Conservation (phyloP, 2,797 vertebrate genomes). For the Serranus cabrilla region DNA sequence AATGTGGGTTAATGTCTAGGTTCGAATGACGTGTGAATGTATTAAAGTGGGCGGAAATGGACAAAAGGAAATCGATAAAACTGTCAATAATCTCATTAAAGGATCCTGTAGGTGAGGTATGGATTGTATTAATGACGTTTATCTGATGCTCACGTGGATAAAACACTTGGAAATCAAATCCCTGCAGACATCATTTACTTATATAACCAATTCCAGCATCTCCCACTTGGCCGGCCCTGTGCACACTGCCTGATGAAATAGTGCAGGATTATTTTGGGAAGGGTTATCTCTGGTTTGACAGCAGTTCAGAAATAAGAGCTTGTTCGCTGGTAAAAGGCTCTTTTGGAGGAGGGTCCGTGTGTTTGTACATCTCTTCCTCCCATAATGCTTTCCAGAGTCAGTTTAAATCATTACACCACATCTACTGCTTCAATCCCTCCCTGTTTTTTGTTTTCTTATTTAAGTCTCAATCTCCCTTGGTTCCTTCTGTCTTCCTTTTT, state of each 20-base stretch:
- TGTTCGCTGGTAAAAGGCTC: conserved; percentile 7
- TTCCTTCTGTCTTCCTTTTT: background rate
- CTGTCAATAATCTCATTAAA: conserved; percentile 12
- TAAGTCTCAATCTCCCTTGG: conserved; percentile 6
- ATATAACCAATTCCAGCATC: conserved; percentile 36
- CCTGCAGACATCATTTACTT: conserved; percentile 41
- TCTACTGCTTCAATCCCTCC: background rate
- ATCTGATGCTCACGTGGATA: conserved; percentile 13
- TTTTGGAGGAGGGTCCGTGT: background rate
- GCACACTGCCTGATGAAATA: conserved; percentile 45
- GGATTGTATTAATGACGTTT: background rate
- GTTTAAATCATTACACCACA: conserved; percentile 34
- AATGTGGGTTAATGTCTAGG: background rate
- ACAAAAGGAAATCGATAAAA: background rate
- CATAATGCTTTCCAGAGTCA: conserved; percentile 20
- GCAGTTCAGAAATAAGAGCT: conserved; percentile 23
- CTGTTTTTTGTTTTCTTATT: conserved; percentile 33
- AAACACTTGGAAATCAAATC: conserved; percentile 34
- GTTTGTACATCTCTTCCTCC: conserved; percentile 6
- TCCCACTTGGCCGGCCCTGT: conserved; percentile 8
- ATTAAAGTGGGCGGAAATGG: background rate
- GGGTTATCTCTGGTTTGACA: conserved; percentile 56
- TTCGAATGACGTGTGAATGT: background rate
- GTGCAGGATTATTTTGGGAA: conserved; percentile 64
- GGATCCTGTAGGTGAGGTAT: background rate